phyloP scores from a whole-genome alignment of 2,888 invertebrate species.

The Lepidonotus clava region DNA sequence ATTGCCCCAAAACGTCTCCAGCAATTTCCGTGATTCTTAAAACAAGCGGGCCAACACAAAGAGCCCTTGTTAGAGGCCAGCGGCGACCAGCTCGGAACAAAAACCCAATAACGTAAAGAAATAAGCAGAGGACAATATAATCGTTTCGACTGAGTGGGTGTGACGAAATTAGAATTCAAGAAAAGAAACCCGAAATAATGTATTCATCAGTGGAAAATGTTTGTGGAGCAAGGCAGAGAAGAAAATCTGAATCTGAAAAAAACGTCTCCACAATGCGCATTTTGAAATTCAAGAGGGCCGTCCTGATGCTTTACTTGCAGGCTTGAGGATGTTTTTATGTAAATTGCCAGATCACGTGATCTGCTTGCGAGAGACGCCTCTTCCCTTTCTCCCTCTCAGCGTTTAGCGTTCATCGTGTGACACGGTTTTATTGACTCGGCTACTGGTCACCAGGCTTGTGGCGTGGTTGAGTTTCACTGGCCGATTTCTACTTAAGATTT shows the following conservation, averaged over 20 bases:
- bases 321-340: background rate
- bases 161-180: background rate
- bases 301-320: background rate
- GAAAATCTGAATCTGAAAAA: background rate
- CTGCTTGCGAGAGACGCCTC: background rate
- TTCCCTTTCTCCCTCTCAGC: background rate
- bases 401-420: slow-evolving; percentile 10
- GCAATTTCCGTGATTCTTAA: too few species aligned
- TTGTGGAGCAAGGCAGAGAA: background rate
- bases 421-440: background rate
- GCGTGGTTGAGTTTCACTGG: too few species aligned
- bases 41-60: too few species aligned
- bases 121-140: background rate
- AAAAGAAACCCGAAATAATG: background rate
- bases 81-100: too few species aligned
- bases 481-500: too few species aligned
- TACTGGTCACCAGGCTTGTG: slow-evolving; percentile 23
- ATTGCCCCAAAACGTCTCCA: too few species aligned
- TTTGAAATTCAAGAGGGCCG: slow-evolving; percentile 9
- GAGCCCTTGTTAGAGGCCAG: too few species aligned
- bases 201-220: background rate
- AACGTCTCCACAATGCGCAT: background rate
- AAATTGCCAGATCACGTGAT: background rate
- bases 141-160: background rate
- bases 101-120: too few species aligned